Percentiles rank a stretch among this genome's conserved stretches.
These are phyloP conservation scores for Dunckerocampus dactyliophorus DNA, from an alignment of 2,113 vertebrate species.

Conservation along the genomic window DNA sequence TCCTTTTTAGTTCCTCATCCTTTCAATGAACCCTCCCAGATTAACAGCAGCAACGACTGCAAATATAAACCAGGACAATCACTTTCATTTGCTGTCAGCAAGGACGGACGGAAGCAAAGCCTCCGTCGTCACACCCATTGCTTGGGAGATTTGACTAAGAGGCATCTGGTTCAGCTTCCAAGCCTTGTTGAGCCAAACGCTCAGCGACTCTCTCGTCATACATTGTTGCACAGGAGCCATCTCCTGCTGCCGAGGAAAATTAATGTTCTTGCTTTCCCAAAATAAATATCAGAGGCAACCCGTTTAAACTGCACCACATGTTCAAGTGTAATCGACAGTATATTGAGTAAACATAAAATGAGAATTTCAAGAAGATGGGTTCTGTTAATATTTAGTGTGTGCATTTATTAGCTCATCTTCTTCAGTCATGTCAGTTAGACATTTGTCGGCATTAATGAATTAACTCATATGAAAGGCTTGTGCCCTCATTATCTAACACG, in stretches of 20 bases:
- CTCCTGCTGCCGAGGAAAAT: slow-evolving; percentile 16
- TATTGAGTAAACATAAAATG: not conserved
- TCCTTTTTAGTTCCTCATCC: slow-evolving; percentile 29
- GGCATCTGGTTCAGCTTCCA: slow-evolving; percentile 37
- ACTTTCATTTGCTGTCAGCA: slow-evolving; percentile 38
- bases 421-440: too few relatives aligned
- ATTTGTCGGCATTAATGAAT: too few relatives aligned
- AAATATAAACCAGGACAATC: slow-evolving; percentile 34
- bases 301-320: slow-evolving; percentile 21
- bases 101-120: slow-evolving; percentile 27
- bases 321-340: not conserved
- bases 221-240: slow-evolving; percentile 4
- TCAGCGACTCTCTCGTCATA: slow-evolving; percentile 12
- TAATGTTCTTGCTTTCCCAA: not conserved
- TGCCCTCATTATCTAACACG: too few relatives aligned
- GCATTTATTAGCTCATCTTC: too few relatives aligned
- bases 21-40: slow-evolving; percentile 19
- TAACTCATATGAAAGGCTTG: too few relatives aligned
- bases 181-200: slow-evolving; percentile 26
- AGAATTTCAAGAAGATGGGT: not conserved
- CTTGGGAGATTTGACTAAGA: slow-evolving; percentile 41
- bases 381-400: not conserved
- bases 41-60: slow-evolving; percentile 17
- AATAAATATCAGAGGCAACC: slow-evolving; percentile 12
- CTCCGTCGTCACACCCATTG: slow-evolving; percentile 27